These are phyloP conservation scores for Plagodis pulveraria DNA, from an alignment of 2,888 invertebrate genomes.

Conservation along the genomic window DNA sequence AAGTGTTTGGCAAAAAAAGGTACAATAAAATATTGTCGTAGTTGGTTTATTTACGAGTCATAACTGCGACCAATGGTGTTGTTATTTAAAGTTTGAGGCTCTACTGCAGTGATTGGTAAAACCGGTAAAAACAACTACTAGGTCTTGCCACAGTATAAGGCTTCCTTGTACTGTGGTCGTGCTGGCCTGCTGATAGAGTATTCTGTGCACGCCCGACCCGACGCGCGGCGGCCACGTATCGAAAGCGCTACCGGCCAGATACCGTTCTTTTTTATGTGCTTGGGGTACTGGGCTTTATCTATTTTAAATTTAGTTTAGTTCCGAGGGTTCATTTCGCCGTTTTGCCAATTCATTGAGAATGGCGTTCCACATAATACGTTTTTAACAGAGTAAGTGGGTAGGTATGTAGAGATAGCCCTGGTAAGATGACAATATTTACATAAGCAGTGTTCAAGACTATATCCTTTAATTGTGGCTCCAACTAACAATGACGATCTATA, in stretches of 20 bases:
- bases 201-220: slow-evolving; percentile 58
- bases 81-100: slow-evolving; percentile 25
- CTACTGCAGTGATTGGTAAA: slow-evolving; percentile 27
- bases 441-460: too few relatives aligned
- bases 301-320: neutral
- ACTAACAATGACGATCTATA: too few relatives aligned
- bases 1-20: neutral
- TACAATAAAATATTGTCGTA: too few relatives aligned
- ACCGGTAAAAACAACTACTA: slow-evolving; percentile 33
- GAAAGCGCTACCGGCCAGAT: slow-evolving; percentile 43
- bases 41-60: neutral
- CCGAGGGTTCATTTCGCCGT: too few relatives aligned
- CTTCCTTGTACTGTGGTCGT: neutral
- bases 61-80: neutral
- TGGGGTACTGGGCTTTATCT: slow-evolving; percentile 10
- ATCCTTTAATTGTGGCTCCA: too few relatives aligned
- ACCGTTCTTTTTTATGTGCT: slow-evolving; percentile 39
- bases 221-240: slow-evolving; percentile 34
- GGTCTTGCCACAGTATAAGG: slow-evolving; percentile 23
- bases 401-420: too few relatives aligned
- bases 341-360: too few relatives aligned
- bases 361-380: too few relatives aligned
- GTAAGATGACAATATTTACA: too few relatives aligned
- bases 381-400: too few relatives aligned
- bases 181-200: slow-evolving; percentile 44